A percentile compares a stretch with the other conserved stretches of the same genome.
Conservation (phyloP, 2,113 vertebrate genomes). For the Thamnaconus septentrionalis region DNA sequence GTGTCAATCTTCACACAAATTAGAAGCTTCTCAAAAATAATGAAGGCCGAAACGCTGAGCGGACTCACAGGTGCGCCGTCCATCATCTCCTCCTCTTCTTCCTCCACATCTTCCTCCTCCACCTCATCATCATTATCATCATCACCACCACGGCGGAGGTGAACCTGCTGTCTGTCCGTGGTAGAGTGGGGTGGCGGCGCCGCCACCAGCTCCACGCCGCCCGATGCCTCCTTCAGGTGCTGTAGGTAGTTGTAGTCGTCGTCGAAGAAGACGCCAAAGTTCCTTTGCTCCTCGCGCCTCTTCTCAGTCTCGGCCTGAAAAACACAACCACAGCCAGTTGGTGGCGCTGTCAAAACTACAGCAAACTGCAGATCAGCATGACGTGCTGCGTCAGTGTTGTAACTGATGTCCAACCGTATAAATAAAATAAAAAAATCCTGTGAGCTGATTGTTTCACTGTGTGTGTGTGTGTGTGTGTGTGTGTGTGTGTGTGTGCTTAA, state of each 20-base stretch:
- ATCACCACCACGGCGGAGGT: too few relatives aligned
- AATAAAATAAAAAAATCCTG: too few relatives aligned
- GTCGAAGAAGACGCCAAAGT: conserved; percentile 94
- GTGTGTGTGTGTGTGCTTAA: not conserved
- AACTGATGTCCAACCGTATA: too few relatives aligned
- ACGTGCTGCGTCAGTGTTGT: too few relatives aligned
- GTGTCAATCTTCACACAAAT: not conserved
- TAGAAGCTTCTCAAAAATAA: not conserved
- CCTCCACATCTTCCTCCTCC: not conserved
- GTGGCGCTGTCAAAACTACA: too few relatives aligned
- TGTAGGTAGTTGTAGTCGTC: conserved; percentile 97
- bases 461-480: not conserved
- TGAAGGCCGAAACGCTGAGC: too few relatives aligned
- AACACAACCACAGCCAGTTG: not conserved
- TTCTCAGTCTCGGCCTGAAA: conserved; percentile 74
- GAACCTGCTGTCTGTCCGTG: conserved; percentile 25
- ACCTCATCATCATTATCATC: conserved; percentile 11
- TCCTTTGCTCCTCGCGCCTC: conserved; percentile 84
- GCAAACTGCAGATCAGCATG: too few relatives aligned
- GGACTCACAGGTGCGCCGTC: too few relatives aligned
- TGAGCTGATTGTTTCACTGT: too few relatives aligned
- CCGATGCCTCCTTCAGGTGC: conserved; percentile 85
- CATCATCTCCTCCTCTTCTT: too few relatives aligned
- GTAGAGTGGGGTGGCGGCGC: conserved; percentile 14
- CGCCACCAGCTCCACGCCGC: conserved; percentile 81